phyloP scores from a whole-genome alignment of 2,113 vertebrate species.

The Stercorarius parasiticus region DNA sequence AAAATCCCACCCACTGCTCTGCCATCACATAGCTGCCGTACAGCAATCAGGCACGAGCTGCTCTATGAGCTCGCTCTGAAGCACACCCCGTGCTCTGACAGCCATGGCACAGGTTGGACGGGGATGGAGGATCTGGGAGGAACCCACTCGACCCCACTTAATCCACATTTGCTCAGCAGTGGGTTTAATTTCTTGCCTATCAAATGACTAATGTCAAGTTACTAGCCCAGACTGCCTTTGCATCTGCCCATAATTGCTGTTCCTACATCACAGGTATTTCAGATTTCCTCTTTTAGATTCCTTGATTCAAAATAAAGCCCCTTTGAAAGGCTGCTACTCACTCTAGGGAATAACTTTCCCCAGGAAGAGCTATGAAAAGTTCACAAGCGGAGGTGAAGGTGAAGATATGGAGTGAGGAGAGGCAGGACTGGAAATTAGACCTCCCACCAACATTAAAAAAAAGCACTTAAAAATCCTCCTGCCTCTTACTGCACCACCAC shows the following conservation, averaged over 20 bases:
- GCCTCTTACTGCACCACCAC: background rate
- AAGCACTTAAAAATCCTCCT: background rate
- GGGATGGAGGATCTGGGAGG: background rate
- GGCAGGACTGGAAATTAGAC: background rate
- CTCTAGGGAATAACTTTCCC: background rate
- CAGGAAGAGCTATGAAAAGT: background rate
- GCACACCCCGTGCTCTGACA: background rate
- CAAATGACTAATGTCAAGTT: background rate
- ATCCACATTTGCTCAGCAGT: fast-evolving
- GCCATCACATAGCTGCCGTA: background rate
- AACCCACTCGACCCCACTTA: background rate
- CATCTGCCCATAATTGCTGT: background rate
- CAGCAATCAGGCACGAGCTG: background rate
- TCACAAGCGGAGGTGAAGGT: background rate
- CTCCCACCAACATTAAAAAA: background rate
- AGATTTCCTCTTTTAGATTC: background rate
- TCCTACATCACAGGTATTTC: background rate
- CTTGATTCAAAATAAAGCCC: background rate
- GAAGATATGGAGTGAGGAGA: background rate
- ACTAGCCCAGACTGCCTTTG: background rate
- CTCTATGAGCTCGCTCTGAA: background rate
- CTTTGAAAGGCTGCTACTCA: background rate
- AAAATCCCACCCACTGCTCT: background rate
- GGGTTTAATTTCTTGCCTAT: background rate
- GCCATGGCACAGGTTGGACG: background rate